These are phyloP conservation scores for Beris morrisii DNA, from an alignment of 2,888 invertebrate species.

Conservation along the genomic window DNA sequence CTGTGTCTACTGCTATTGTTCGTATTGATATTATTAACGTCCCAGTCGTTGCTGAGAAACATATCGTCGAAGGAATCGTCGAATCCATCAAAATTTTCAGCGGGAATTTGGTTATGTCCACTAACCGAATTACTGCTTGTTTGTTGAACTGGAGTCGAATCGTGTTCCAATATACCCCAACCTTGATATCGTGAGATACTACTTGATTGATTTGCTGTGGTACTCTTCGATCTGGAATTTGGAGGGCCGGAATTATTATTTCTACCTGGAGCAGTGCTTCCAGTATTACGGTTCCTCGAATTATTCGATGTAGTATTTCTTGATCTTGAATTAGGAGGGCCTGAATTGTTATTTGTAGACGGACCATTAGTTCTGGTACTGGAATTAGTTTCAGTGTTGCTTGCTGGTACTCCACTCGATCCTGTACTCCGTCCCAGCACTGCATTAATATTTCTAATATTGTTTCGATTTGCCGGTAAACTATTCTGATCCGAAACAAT, in stretches of 20 bases:
- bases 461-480: neutral
- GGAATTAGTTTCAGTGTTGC: too few species aligned
- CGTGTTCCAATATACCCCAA: neutral
- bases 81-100: neutral
- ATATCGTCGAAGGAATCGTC: conserved; percentile 2
- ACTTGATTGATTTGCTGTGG: conserved; percentile 10
- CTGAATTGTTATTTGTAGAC: too few species aligned
- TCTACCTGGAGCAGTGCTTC: neutral
- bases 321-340: too few species aligned
- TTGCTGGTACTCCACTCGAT: too few species aligned
- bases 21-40: neutral
- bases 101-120: too few species aligned
- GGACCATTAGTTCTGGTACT: too few species aligned
- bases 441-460: neutral
- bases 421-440: too few species aligned
- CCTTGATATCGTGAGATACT: conserved; percentile 26
- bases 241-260: neutral
- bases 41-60: conserved; percentile 21
- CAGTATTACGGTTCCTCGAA: neutral
- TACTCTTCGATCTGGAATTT: conserved; percentile 23
- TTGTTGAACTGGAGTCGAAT: neutral
- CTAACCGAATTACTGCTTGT: neutral
- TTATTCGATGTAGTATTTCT: too few species aligned
- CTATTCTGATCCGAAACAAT: conserved; percentile 46
- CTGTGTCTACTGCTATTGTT: neutral